Base-by-base conservation (phyloP, 2,113 vertebrate species). In the Sprattus sprattus region DNA sequence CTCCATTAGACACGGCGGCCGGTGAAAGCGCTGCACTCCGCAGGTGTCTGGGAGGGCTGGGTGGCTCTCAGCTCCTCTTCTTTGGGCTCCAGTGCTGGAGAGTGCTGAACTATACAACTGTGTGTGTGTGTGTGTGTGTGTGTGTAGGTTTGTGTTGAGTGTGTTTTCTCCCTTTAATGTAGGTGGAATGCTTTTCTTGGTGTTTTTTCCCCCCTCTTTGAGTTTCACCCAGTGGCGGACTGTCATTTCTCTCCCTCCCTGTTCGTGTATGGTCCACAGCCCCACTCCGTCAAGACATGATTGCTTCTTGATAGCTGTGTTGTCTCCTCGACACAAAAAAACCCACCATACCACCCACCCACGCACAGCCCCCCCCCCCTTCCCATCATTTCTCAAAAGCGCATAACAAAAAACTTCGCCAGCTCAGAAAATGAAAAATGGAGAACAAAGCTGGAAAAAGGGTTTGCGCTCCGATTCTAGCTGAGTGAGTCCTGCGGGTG, bases 251-350 rank as follows among this genome's bases (percentile, higher is more conserved):
- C 88, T 89, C 84, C 84, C 85, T 88, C 54, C 88, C 81, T 90
- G 71, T 9, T 93, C 92, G 85, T 92, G 84, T 86, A 88, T 87
- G 85, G 90, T 89, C 87, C 84, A 82, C 85, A 92, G 91, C 89
- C 87, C 87, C 45, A 83, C 88, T 91, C 89, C 88, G 90, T 91
- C 25, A 83, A 91, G 90, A 88, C 46, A 25, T 94, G 92, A 94
- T 94, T 95, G 93, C 91, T 93, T 93, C 91, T 93, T 93, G 89
- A 94, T 94, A 91, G 91, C 91, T 89, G 84, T 87, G 90, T 80
- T 91, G 81, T 89, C 83, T 57, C 85, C 50, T 88, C 89, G 28
- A 78, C 71, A 78, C 71, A 78, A 15, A 78, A 32, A 11, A 32
- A 3, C 4, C 71, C 32, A 39, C 71, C 71, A 78, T 28, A 28